phyloP scores from a whole-genome alignment of 2,113 vertebrate genomes.

The Chloropsis hardwickii region DNA sequence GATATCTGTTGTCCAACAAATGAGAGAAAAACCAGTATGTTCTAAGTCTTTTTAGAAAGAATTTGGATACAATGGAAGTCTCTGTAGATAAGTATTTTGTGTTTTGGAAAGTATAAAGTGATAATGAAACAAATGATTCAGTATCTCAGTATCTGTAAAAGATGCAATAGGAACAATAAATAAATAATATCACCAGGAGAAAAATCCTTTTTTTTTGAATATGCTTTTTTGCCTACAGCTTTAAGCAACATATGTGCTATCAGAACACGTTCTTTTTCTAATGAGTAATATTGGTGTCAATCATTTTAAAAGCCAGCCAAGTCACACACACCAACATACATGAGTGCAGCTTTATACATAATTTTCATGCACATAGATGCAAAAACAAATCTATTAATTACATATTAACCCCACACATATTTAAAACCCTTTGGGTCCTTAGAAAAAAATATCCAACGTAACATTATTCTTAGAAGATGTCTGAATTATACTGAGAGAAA shows the following conservation, averaged over 20 bases:
- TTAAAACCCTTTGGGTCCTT: background rate
- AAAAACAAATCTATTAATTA: background rate
- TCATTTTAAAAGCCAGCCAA: background rate
- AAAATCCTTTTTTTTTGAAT: background rate
- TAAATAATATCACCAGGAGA: background rate
- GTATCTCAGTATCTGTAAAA: background rate
- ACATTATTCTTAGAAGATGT: background rate
- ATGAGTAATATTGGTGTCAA: background rate
- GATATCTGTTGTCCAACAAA: background rate
- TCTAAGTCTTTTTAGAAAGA: background rate
- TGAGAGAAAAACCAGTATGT: background rate
- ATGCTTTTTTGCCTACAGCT: background rate
- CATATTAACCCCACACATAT: background rate
- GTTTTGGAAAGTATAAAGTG: background rate
- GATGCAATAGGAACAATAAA: background rate
- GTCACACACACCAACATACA: background rate
- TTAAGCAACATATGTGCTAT: background rate
- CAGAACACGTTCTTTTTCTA: background rate
- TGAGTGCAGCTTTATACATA: background rate
- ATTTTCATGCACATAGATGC: background rate
- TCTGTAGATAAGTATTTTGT: background rate
- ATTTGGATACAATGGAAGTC: background rate
- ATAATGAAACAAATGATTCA: conserved; percentile 14
- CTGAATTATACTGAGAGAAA: background rate
- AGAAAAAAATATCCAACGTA: background rate